Evolutionary conservation across 23 tunicate species (phyloP).

Genomic region (Oikopleura dioica): DNA sequence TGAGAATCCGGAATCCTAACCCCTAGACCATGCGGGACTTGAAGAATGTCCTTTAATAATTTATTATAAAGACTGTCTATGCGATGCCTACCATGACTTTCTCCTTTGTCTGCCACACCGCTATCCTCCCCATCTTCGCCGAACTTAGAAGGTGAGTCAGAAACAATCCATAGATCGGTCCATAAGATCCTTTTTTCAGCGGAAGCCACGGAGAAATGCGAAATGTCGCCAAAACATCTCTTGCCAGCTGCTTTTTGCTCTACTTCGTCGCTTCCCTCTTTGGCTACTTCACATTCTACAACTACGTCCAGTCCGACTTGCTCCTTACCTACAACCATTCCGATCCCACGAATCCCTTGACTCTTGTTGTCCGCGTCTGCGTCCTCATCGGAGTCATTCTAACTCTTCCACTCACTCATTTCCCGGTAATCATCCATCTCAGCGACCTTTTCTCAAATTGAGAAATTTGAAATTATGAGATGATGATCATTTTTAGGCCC

Average conservation of each 20-base stretch:
- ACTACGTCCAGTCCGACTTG: slow-evolving; percentile 92
- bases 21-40: too few relatives aligned
- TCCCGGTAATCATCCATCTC: slow-evolving; percentile 24
- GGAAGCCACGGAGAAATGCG: slow-evolving; percentile 11
- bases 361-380: slow-evolving; percentile 66
- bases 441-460: background rate
- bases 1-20: too few relatives aligned
- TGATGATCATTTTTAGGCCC: slow-evolving; percentile 28
- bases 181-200: too few relatives aligned
- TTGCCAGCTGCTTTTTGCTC: slow-evolving; percentile 39
- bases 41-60: background rate
- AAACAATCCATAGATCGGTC: too few relatives aligned
- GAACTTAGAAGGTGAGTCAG: slow-evolving; percentile 52
- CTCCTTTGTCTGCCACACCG: slow-evolving; percentile 95
- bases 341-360: slow-evolving; percentile 46
- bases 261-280: slow-evolving; percentile 79
- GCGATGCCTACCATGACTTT: slow-evolving; percentile 98
- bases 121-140: slow-evolving; percentile 84
- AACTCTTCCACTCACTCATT: slow-evolving; percentile 89
- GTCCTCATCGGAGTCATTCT: slow-evolving; percentile 81
- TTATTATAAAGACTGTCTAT: slow-evolving; percentile 21
- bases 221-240: slow-evolving; percentile 38
- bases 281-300: slow-evolving; percentile 92
- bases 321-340: slow-evolving; percentile 77
- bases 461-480: background rate